A percentile compares a stretch with the other conserved stretches of the same genome.
phyloP scores from a whole-genome alignment of 2,797 vertebrate genomes.

The Lemur catta region DNA sequence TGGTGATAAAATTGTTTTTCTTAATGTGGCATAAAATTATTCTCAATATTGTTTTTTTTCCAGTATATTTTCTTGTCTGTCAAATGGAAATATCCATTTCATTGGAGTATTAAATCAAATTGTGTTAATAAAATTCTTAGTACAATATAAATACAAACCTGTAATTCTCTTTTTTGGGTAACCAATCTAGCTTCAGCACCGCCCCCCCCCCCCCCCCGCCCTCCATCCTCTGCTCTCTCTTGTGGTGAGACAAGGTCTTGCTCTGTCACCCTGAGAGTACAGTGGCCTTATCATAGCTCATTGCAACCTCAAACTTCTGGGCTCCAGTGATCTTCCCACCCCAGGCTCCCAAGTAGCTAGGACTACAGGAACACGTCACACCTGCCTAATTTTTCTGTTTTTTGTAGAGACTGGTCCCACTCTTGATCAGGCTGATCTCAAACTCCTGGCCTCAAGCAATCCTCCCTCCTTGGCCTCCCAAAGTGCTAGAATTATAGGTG shows the following conservation, averaged over 20 bases:
- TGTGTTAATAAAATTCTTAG: background rate
- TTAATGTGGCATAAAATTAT: background rate
- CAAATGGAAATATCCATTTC: background rate
- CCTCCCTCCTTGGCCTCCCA: background rate
- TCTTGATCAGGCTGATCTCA: background rate
- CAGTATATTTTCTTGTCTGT: background rate
- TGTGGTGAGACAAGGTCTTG: background rate
- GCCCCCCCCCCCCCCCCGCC: background rate
- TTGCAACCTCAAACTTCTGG: background rate
- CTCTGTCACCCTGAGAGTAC: background rate
- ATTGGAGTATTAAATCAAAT: constrained; percentile 19
- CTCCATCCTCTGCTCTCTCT: too few species aligned
- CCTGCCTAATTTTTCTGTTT: background rate
- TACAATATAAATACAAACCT: background rate
- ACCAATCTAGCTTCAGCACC: background rate
- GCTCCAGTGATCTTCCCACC: background rate
- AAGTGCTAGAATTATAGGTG: background rate
- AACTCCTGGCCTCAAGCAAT: background rate
- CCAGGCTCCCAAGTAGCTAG: background rate
- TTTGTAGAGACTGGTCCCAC: background rate
- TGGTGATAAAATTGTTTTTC: background rate
- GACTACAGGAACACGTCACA: background rate
- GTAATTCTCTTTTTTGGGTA: background rate
- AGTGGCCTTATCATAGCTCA: background rate
- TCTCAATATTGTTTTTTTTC: background rate